Conservation (phyloP, 2,113 vertebrate species). For the Neodon shergylaensis region DNA sequence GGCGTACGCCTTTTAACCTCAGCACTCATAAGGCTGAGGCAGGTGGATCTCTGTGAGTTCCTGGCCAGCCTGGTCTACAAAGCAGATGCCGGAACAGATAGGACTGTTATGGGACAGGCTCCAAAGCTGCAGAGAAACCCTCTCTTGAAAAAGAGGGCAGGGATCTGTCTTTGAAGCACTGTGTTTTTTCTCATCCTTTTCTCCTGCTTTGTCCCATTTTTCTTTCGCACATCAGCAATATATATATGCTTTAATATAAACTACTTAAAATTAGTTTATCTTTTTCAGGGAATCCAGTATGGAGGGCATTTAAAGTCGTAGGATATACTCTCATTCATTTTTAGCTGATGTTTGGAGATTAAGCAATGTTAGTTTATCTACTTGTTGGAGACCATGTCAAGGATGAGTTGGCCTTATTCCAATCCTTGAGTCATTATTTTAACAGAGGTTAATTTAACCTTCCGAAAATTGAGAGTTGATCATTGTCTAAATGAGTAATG, state of each 20-base stretch:
- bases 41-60: no score
- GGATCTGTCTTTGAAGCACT: no score
- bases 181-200: not conserved
- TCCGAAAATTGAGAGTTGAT: not conserved
- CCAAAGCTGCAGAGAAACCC: no score
- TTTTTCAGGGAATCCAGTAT: not conserved
- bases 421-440: slow-evolving; percentile 50
- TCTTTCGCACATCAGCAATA: not conserved
- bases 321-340: slow-evolving; percentile 21
- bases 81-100: no score
- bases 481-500: not conserved
- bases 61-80: no score
- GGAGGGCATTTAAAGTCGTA: not conserved
- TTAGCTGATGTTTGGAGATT: slow-evolving; percentile 34
- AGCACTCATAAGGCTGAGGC: no score
- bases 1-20: fast-evolving
- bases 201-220: not conserved
- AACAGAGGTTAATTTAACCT: not conserved
- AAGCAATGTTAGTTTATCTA: slow-evolving; percentile 29
- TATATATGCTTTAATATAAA: no score
- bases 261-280: not conserved
- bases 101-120: no score
- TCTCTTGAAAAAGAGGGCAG: no score
- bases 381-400: not conserved
- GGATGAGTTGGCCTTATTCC: not conserved